Conservation (phyloP, 2,888 invertebrate genomes). For the Myopa testacea region DNA sequence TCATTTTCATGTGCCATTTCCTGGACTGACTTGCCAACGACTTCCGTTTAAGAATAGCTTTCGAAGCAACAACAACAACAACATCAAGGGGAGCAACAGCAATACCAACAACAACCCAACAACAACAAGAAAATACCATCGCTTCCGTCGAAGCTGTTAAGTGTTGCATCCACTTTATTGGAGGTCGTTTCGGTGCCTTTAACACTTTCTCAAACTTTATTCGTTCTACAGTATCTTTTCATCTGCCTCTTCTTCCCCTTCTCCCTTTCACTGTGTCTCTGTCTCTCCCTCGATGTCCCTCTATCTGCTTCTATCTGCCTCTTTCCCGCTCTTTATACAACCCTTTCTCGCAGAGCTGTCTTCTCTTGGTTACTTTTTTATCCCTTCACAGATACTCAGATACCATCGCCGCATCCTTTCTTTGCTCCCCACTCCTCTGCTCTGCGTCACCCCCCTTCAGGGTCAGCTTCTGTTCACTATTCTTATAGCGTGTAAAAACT, state of each 20-base stretch:
- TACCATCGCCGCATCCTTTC: background rate
- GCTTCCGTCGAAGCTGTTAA: slow-evolving; percentile 11
- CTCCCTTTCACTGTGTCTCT: background rate
- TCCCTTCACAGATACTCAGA: background rate
- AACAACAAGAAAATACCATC: background rate
- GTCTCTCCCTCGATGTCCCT: too few species aligned
- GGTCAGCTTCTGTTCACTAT: too few species aligned
- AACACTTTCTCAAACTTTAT: background rate
- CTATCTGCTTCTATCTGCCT: background rate
- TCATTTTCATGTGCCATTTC: background rate
- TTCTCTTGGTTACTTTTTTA: background rate
- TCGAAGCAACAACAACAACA: background rate
- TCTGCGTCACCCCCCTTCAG: background rate
- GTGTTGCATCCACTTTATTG: slow-evolving; percentile 17
- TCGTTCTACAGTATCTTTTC: too few species aligned
- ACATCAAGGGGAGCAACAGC: background rate
- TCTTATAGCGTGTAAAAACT: too few species aligned
- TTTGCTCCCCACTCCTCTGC: background rate
- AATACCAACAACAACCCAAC: background rate
- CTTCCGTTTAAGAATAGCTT: background rate
- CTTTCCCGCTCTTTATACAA: background rate
- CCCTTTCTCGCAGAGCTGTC: background rate
- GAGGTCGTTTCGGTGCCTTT: background rate
- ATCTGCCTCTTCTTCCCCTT: too few species aligned
- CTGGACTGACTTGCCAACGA: background rate